Evolutionary conservation across 2,797 vertebrate species (phyloP).

Genomic region (Huso huso): DNA sequence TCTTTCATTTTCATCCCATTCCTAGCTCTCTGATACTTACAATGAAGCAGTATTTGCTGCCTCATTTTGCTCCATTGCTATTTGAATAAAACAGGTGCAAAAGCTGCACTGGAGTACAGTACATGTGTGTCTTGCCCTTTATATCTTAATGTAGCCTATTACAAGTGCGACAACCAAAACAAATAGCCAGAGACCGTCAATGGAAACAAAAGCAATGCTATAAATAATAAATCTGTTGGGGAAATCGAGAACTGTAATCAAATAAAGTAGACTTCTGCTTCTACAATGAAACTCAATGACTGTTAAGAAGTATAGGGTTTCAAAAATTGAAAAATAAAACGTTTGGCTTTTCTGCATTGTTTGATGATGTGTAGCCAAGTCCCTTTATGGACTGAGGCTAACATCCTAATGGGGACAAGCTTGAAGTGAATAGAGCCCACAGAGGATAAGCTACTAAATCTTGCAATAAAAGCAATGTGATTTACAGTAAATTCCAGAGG

Average conservation of each 20-base stretch:
- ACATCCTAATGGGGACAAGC: conserved; percentile 98
- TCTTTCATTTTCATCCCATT: conserved; percentile 1
- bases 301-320: conserved; percentile 74
- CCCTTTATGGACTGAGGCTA: conserved; percentile 86
- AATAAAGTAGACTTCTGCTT: conserved; percentile 76
- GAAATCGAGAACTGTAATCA: conserved; percentile 80
- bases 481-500: conserved; percentile 99
- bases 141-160: conserved; percentile 41
- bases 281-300: conserved; percentile 73
- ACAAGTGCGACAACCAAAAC: conserved; percentile 54
- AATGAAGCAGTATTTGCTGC: no score
- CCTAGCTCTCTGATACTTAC: no score
- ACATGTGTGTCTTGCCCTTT: conserved; percentile 32
- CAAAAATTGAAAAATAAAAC: conserved; percentile 86
- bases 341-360: conserved; percentile 86
- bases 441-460: conserved; percentile 99
- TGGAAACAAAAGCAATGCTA: conserved; percentile 76
- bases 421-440: conserved; percentile 97
- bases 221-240: conserved; percentile 73
- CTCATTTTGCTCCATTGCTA: no score
- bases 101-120: no score
- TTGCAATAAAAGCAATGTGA: conserved; percentile 99
- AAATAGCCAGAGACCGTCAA: conserved; percentile 73
- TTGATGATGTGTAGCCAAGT: conserved; percentile 90
- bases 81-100: no score